Base-by-base conservation (phyloP, 1,140 invertebrate genomes). In the Anadara kagoshimensis region DNA sequence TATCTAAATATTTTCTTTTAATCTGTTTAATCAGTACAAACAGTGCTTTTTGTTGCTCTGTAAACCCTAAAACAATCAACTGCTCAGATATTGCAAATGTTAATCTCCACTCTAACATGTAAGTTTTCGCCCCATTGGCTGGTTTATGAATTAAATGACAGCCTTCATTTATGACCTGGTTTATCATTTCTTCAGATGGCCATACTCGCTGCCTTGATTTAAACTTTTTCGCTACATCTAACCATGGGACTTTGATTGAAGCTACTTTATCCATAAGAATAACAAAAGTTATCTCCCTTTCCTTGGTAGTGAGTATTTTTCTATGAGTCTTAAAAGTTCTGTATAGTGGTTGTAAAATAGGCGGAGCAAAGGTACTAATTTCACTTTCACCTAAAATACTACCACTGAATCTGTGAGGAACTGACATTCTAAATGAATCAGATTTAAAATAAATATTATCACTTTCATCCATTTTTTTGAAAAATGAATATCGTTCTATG, bases 1-100 rank as follows among this genome's bases (percentile, higher is more conserved):
- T 41, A 43, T 62, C 58, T 18, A 69, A 18, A 47, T 53, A 59
- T 14, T 61, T 49, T 44, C 47, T 43, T 36, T 69, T 69, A 1
- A 69, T 62, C 26, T 58, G 44, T 43, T 69, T 69, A 3, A 62
- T n/a, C 11, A 69, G 14, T 20, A 69, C 44, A 44, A 69, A 69
- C 18, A 69, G 22, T 36, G 47, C 61, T 24, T 47, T 44, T 43
- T 69, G 67, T 53, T 59, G 51, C n/a, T 43, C 22, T 16, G 67
- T 45, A 62, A 69, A 69, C 11, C 53, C 45, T 22, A 43, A 43
- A 12, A 56, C 47, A 1, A 69, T 36, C 16, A 45, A 22, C 18
- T 69, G 67, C 24, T 69, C 67, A 18, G 67, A 36, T 24, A 61
- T 29, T 14, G 67, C 49, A 62, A 69, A 69, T 26, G 67, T 69